A percentile compares a stretch with the other conserved stretches of the same genome.
Conservation (phyloP, 2,113 vertebrate genomes). For the Lutjanus erythropterus region DNA sequence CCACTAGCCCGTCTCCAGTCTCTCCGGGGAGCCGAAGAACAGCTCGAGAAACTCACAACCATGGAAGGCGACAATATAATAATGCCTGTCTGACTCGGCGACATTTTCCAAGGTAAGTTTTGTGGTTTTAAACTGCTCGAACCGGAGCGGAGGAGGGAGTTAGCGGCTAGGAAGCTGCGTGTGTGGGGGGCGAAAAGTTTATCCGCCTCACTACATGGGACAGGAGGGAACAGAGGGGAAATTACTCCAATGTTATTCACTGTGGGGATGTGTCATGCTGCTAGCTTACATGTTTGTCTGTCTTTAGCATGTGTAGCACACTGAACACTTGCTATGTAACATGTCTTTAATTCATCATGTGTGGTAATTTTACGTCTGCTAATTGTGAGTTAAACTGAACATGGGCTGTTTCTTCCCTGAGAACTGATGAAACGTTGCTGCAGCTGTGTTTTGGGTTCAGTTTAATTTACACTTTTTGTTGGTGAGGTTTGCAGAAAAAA, state of each 20-base stretch:
- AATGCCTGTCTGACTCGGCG: slow-evolving; percentile 71
- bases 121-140: neutral
- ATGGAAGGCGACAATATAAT: slow-evolving; percentile 81
- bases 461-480: neutral
- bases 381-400: neutral
- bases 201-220: slow-evolving; percentile 51
- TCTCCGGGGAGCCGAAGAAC: slow-evolving; percentile 57
- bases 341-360: neutral
- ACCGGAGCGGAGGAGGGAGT: slow-evolving; percentile 4
- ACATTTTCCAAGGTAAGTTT: slow-evolving; percentile 73
- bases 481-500: neutral
- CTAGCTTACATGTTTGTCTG: slow-evolving; percentile 10
- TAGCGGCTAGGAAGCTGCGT: slow-evolving; percentile 11
- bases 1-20: slow-evolving; percentile 41
- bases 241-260: slow-evolving; percentile 56
- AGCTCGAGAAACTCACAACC: slow-evolving; percentile 43
- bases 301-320: neutral
- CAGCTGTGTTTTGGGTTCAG: neutral
- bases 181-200: slow-evolving; percentile 63
- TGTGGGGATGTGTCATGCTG: slow-evolving; percentile 44
- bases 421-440: neutral
- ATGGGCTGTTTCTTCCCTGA: neutral
- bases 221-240: slow-evolving; percentile 25
- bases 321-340: neutral
- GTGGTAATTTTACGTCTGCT: neutral